Percentiles rank a stretch among this genome's conserved stretches.
Conservation (phyloP, 1,140 invertebrate species). For the Magallana ariakensis region DNA sequence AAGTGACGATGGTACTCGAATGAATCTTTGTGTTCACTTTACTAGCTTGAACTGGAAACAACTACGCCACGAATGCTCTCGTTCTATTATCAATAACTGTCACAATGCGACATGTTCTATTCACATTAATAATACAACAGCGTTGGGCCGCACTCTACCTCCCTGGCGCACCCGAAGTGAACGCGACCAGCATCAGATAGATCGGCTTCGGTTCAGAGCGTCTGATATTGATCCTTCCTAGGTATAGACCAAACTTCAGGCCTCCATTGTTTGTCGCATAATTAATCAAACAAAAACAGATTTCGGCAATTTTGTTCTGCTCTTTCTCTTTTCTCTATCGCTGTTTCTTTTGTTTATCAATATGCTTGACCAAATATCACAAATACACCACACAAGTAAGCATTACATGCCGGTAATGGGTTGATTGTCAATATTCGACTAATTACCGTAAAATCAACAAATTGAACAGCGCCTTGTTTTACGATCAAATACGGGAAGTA, state of each 20-base stretch:
- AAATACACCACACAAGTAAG: not conserved
- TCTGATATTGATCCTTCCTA: not conserved
- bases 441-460: not conserved
- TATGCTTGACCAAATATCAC: slow-evolving; percentile 14
- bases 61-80: not conserved
- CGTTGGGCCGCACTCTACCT: slow-evolving; percentile 25
- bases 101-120: slow-evolving; percentile 35
- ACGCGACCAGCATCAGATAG: slow-evolving; percentile 18
- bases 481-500: not conserved
- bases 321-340: too few species aligned
- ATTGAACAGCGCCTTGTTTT: not conserved
- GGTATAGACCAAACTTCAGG: slow-evolving; percentile 15
- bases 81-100: slow-evolving; percentile 25
- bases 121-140: slow-evolving; percentile 20
- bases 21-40: not conserved
- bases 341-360: not conserved
- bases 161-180: slow-evolving; percentile 33
- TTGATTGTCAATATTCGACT: not conserved
- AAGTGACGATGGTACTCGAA: not conserved
- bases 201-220: slow-evolving; percentile 1
- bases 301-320: not conserved
- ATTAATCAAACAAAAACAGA: slow-evolving; percentile 37
- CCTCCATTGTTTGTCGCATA: slow-evolving; percentile 28
- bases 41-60: not conserved
- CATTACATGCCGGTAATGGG: slow-evolving; percentile 1